Conservation (phyloP, 2,888 invertebrate species). For the Ischnura elegans region DNA sequence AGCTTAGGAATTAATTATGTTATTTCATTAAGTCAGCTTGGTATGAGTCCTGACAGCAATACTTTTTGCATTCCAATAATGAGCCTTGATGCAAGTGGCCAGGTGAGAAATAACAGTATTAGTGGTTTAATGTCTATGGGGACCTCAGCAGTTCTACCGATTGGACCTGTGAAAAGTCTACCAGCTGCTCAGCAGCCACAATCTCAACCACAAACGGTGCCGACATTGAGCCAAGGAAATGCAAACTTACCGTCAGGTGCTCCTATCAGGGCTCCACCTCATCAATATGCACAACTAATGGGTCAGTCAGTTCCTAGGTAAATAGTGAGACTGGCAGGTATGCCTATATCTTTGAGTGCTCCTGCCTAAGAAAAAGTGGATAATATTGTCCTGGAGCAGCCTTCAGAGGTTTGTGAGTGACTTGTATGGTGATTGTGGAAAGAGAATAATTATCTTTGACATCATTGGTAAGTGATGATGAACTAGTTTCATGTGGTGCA, state of each 20-base stretch:
- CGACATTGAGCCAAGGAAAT: background rate
- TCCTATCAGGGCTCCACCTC: background rate
- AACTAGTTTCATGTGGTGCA: background rate
- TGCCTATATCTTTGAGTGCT: too few relatives aligned
- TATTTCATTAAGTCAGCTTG: slow-evolving; percentile 84
- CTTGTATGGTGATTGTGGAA: background rate
- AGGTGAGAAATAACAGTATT: slow-evolving; percentile 80
- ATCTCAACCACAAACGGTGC: background rate
- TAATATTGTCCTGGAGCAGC: background rate
- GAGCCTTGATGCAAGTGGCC: slow-evolving; percentile 82
- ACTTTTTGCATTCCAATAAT: slow-evolving; percentile 87
- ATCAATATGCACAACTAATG: background rate
- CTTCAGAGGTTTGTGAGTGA: background rate
- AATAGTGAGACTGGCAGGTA: background rate
- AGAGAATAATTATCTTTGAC: background rate
- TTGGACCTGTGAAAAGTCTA: slow-evolving; percentile 85
- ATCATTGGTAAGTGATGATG: background rate
- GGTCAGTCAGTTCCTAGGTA: background rate
- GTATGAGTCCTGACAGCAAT: slow-evolving; percentile 78
- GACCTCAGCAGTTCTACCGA: slow-evolving; percentile 85
- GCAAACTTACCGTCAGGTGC: background rate
- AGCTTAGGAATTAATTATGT: slow-evolving; percentile 86
- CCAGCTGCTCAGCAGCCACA: slow-evolving; percentile 73
- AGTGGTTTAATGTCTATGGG: slow-evolving; percentile 83
- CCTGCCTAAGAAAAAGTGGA: background rate